These are phyloP conservation scores for Perizoma affinitatum DNA, from an alignment of 2,888 invertebrate genomes.

Conservation along the genomic window DNA sequence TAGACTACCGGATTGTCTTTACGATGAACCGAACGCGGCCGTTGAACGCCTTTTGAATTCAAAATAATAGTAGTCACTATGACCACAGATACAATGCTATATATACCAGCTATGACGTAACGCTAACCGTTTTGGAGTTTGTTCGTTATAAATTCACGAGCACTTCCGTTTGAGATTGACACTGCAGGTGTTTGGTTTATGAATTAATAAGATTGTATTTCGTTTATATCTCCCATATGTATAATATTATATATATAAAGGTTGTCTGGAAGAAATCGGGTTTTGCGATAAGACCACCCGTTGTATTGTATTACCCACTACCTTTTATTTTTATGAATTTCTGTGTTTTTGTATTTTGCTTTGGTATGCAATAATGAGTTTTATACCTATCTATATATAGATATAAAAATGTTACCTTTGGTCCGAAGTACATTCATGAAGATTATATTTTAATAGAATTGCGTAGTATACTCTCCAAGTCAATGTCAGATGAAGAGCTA, in stretches of 20 bases:
- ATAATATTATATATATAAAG: no score
- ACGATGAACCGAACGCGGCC: not conserved
- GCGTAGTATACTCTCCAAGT: constrained; percentile 10
- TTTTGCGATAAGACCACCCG: no score
- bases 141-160: not conserved
- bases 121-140: constrained; percentile 28
- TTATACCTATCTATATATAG: no score
- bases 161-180: constrained; percentile 5
- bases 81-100: no score
- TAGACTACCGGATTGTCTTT: constrained; percentile 39
- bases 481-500: not conserved
- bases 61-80: constrained; percentile 26
- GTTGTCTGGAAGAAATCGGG: no score
- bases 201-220: not conserved
- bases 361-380: no score
- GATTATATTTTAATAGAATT: constrained; percentile 1
- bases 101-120: constrained; percentile 47
- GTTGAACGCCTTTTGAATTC: constrained; percentile 46
- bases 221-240: no score
- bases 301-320: no score
- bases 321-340: no score
- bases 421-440: not conserved
- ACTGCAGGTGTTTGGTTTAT: constrained; percentile 2
- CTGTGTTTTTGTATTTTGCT: no score
- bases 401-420: no score